Percentiles rank a stretch among this genome's conserved stretches.
These are phyloP conservation scores for Oreohelix idahoensis DNA, from an alignment of 1,140 invertebrate species.

Conservation along the genomic window DNA sequence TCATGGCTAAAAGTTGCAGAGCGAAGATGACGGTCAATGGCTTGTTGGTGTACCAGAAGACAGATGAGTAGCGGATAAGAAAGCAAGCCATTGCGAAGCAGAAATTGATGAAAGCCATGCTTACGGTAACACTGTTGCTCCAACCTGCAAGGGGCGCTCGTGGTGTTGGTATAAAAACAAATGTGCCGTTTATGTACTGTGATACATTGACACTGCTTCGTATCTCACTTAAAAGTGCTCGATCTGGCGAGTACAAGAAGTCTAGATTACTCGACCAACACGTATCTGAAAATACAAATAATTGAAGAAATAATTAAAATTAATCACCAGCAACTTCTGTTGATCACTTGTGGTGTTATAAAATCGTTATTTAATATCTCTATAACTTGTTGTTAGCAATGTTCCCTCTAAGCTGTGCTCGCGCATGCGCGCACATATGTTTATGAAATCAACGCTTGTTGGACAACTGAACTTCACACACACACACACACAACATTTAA, in stretches of 20 bases:
- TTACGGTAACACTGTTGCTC: constrained; percentile 44
- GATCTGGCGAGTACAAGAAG: constrained; percentile 54
- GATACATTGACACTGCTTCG: constrained; percentile 54
- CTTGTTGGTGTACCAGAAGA: constrained; percentile 68
- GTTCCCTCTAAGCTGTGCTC: too few species aligned
- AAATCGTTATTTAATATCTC: too few species aligned
- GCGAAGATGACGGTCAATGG: constrained; percentile 58
- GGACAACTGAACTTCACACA: too few species aligned
- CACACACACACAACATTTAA: too few species aligned
- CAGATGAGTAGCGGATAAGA: constrained; percentile 57
- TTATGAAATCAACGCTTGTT: too few species aligned
- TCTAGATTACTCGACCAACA: constrained; percentile 60
- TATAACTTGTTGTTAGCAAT: too few species aligned
- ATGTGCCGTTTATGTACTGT: constrained; percentile 38
- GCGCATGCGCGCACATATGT: too few species aligned
- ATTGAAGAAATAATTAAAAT: constrained; percentile 13
- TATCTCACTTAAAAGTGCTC: constrained; percentile 49
- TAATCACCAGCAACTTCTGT: too few species aligned
- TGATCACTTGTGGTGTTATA: too few species aligned
- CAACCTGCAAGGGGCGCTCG: constrained; percentile 41
- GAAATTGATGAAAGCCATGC: constrained; percentile 61
- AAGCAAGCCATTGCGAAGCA: constrained; percentile 56
- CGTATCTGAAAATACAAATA: constrained; percentile 53
- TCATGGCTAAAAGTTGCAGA: constrained; percentile 55
- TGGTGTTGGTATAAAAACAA: constrained; percentile 46